Percentiles rank a stretch among this genome's conserved stretches.
These are phyloP conservation scores for Drosophila antonietae DNA, from an alignment of 2,888 invertebrate species.

Conservation along the genomic window DNA sequence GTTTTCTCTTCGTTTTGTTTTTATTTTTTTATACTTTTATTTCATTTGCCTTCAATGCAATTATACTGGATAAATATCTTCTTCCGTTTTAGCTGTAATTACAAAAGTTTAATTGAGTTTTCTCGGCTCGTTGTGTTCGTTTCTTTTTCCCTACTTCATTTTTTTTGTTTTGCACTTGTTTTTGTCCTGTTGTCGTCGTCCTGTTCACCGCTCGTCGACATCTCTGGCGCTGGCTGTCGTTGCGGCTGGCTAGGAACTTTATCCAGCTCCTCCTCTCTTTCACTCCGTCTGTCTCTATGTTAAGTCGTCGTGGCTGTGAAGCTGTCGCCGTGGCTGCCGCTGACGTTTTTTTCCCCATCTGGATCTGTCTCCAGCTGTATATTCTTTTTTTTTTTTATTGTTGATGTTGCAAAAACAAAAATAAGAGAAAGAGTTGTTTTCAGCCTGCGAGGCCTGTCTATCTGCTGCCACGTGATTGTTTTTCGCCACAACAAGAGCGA, in stretches of 20 bases:
- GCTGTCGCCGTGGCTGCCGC: slow-evolving; percentile 56
- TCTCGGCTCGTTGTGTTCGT: slow-evolving; percentile 78
- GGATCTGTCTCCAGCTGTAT: slow-evolving; percentile 21
- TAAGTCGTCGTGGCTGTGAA: slow-evolving; percentile 20
- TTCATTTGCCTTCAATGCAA: slow-evolving; percentile 84
- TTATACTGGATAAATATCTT: slow-evolving; percentile 84
- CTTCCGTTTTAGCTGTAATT: slow-evolving; percentile 84
- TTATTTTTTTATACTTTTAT: slow-evolving; percentile 49
- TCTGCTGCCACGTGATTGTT: slow-evolving; percentile 77
- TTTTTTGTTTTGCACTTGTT: slow-evolving; percentile 15
- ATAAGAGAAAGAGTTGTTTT: slow-evolving; percentile 69
- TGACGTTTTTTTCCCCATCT: slow-evolving; percentile 65
- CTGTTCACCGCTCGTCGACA: slow-evolving; percentile 30
- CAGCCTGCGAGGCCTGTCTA: slow-evolving; percentile 75
- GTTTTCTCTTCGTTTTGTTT: slow-evolving; percentile 9
- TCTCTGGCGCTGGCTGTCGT: slow-evolving; percentile 34
- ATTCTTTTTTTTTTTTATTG: slow-evolving; percentile 56
- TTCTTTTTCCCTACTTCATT: slow-evolving; percentile 43
- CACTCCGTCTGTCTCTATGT: neutral
- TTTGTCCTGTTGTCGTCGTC: slow-evolving; percentile 34
- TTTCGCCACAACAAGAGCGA: slow-evolving; percentile 51
- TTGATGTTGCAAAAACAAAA: slow-evolving; percentile 69
- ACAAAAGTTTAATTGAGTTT: slow-evolving; percentile 85
- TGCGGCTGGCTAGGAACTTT: slow-evolving; percentile 70
- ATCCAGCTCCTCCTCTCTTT: slow-evolving; percentile 51